A percentile compares a stretch with the other conserved stretches of the same genome.
These are phyloP conservation scores for Stegophylla sp. DNA, from an alignment of 2,888 invertebrate genomes.

Conservation along the genomic window DNA sequence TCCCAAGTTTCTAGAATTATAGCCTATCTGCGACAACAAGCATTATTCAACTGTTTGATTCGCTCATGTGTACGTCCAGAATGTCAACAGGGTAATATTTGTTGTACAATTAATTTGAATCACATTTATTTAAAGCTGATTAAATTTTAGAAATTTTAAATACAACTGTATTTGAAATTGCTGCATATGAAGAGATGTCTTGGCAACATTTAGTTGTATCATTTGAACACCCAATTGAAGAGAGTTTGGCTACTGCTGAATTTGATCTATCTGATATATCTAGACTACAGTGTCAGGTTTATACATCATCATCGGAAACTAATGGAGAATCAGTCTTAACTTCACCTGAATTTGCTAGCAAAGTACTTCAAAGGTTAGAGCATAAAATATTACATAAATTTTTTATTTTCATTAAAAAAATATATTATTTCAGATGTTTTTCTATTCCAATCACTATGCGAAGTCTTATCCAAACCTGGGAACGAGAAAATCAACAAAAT, in stretches of 20 bases:
- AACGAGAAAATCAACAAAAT: slow-evolving; percentile 69
- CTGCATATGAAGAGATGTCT: slow-evolving; percentile 68
- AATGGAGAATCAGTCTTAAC: slow-evolving; percentile 64
- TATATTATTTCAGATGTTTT: slow-evolving; percentile 69
- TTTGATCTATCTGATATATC: slow-evolving; percentile 83
- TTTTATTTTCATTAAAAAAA: background rate
- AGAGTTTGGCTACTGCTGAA: slow-evolving; percentile 91
- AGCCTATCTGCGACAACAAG: slow-evolving; percentile 83
- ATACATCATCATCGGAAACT: slow-evolving; percentile 70
- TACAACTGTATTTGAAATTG: slow-evolving; percentile 84
- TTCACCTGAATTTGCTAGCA: slow-evolving; percentile 69
- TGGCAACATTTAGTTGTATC: slow-evolving; percentile 89
- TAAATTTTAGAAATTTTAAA: slow-evolving; percentile 55
- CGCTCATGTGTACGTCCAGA: slow-evolving; percentile 86
- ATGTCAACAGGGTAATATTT: slow-evolving; percentile 76
- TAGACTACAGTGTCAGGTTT: slow-evolving; percentile 79
- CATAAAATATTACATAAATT: slow-evolving; percentile 11
- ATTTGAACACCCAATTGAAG: slow-evolving; percentile 90
- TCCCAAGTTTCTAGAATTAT: slow-evolving; percentile 89
- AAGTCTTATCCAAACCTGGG: slow-evolving; percentile 85
- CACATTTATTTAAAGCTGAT: slow-evolving; percentile 34
- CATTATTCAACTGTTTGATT: slow-evolving; percentile 87
- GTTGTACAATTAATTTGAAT: background rate
- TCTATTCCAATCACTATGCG: slow-evolving; percentile 93
- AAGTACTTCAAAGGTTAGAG: slow-evolving; percentile 77